Base-by-base conservation (phyloP, 1,140 invertebrate species). In the Macrostomum lignano region DNA sequence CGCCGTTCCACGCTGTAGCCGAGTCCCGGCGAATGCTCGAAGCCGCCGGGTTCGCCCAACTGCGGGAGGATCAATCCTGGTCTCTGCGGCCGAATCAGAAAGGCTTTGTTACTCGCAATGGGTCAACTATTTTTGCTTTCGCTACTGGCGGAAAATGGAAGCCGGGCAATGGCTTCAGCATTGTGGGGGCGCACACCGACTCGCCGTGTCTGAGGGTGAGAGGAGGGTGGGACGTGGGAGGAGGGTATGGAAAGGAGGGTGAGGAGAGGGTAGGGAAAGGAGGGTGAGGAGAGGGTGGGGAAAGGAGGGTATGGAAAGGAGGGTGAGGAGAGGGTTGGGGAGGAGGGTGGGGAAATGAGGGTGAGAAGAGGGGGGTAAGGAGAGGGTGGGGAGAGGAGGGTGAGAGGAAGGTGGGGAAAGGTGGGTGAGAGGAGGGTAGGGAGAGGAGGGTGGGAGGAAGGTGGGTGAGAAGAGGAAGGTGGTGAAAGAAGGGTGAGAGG, bases 101-200 rank as follows among this genome's bases (percentile, higher is more conserved):
- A 47, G 55, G 57, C 24, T 60, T 56, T 44, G 42, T 59, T 10
- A 58, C 51, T 3, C 53, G 51, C 35, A 62, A 62, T 40, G 45
- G 55, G 23, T 60, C 58, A 3, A 48, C 54, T 7, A 49, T 62
- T 11, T 48, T 62, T 20, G 58, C 60, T 1, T 62, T 62, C 46
- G 52, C 55, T 35, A 49, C 62, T n/a, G 60, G 60, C 28, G 58
- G 55, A 10, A 26, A 50, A 24, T 61, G 47, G 36, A 46, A 51
- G 36, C 48, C 56, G 11, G 60, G 57, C 15, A 61, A 60, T 47
- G 62, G 62, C 3, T 64, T 63, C 45, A 58, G 52, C 32, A 56
- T 65, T 17, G 49, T 65, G 21, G 63, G 57, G 17, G 60, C 62
- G 22, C 63, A 65, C 37, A 64, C 62, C 2, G 63, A 65, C 45